Percentiles rank a stretch among this genome's conserved stretches.
These are phyloP conservation scores for Dipus sagitta DNA, from an alignment of 2,797 vertebrate genomes.

Conservation along the genomic window DNA sequence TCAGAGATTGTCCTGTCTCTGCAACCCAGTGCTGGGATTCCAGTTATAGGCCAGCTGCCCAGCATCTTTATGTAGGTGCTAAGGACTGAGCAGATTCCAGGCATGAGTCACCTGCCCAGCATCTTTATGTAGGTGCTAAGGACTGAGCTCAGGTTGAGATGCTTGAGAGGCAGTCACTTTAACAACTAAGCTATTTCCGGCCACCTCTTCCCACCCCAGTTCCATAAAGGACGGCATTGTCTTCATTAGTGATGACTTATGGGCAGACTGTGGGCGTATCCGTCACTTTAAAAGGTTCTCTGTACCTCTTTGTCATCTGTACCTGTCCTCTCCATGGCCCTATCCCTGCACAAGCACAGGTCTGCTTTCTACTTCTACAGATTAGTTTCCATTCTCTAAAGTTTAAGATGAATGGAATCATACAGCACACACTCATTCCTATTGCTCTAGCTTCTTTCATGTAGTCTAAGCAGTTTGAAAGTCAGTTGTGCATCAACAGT, in stretches of 20 bases:
- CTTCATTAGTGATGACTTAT: not conserved
- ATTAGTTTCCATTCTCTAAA: not conserved
- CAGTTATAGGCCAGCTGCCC: too few species aligned
- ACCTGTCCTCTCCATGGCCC: not conserved
- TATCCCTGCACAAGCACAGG: not conserved
- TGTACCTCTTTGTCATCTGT: not conserved
- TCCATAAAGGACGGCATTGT: too few species aligned
- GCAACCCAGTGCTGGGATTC: too few species aligned
- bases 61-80: too few species aligned
- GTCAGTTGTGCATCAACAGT: not conserved
- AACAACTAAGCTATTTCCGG: too few species aligned
- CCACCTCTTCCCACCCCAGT: too few species aligned
- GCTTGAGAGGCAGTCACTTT: too few species aligned
- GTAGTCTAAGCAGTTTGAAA: not conserved
- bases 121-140: too few species aligned
- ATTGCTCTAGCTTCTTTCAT: not conserved
- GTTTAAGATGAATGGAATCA: not conserved
- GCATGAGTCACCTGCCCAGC: too few species aligned
- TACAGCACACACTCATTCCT: not conserved
- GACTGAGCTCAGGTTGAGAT: too few species aligned
- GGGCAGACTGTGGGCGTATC: not conserved
- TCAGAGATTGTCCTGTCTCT: too few species aligned
- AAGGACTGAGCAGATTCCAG: too few species aligned
- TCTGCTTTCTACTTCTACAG: not conserved
- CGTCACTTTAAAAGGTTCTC: not conserved